Percentiles rank a stretch among this genome's conserved stretches.
Evolutionary conservation across 2,888 invertebrate genomes (phyloP).

Genomic region (Patella pellucida): DNA sequence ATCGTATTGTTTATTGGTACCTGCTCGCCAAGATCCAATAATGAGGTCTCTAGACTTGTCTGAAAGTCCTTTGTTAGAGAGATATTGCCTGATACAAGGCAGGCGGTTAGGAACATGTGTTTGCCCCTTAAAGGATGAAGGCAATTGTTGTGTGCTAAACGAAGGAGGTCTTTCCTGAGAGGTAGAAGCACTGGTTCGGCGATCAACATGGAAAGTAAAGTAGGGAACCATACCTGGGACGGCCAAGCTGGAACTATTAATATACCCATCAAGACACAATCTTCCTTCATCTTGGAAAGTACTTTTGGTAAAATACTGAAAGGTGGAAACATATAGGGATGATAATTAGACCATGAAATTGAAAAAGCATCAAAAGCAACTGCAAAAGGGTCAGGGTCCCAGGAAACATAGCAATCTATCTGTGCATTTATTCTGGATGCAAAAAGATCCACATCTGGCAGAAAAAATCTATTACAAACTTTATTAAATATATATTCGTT

Average conservation of each 20-base stretch:
- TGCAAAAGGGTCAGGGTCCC: background rate
- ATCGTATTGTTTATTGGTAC: slow-evolving; percentile 2
- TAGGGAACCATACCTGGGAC: background rate
- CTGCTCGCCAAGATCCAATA: background rate
- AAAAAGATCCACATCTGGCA: too few species aligned
- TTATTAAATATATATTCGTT: background rate
- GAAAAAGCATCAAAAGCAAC: background rate
- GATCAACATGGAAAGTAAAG: background rate
- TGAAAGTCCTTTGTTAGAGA: background rate
- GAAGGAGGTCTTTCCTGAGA: background rate
- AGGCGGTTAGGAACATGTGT: background rate
- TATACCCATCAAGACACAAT: background rate
- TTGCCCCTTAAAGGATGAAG: background rate
- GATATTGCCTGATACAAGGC: background rate
- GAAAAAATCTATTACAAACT: background rate
- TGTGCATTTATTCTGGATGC: background rate
- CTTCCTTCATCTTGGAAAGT: background rate
- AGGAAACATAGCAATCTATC: background rate
- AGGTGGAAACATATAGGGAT: background rate
- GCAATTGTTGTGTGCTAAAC: background rate
- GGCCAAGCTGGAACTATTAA: background rate
- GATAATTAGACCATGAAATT: background rate
- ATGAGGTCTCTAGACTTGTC: background rate
- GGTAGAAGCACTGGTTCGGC: background rate
- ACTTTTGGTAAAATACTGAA: background rate